Percentiles rank a stretch among this genome's conserved stretches.
Evolutionary conservation across 1,140 invertebrate species (phyloP).

Genomic region (Magallana angulata): DNA sequence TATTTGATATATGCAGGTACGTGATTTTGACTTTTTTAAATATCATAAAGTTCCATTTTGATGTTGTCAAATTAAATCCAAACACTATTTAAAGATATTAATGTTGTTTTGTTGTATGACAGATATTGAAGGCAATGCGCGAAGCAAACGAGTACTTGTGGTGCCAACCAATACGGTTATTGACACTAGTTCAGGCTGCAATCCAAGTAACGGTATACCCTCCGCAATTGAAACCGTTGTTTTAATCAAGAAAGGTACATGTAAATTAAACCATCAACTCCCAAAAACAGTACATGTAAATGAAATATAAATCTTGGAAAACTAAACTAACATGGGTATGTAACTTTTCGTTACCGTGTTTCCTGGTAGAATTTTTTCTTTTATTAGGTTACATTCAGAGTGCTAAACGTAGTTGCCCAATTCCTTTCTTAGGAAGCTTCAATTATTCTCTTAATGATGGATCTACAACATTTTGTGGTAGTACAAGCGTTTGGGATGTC

Average conservation of each 20-base stretch:
- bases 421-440: conserved; percentile 14
- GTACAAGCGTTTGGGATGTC: conserved; percentile 9
- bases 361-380: too few species aligned
- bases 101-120: not conserved
- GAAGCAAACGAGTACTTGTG: not conserved
- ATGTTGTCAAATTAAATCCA: not conserved
- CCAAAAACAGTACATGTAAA: too few species aligned
- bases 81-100: not conserved
- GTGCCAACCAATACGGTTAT: not conserved
- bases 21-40: not conserved
- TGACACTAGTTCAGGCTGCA: not conserved
- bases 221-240: conserved; percentile 9
- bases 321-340: too few species aligned
- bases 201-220: not conserved
- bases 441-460: conserved; percentile 6
- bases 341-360: too few species aligned
- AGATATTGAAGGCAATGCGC: not conserved
- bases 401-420: conserved; percentile 20
- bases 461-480: not conserved
- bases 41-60: not conserved
- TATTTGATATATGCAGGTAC: conserved; percentile 43
- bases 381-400: not conserved
- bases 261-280: too few species aligned
- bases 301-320: too few species aligned
- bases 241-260: not conserved